A percentile compares a stretch with the other conserved stretches of the same genome.
phyloP scores from a whole-genome alignment of 2,888 invertebrate genomes.

The Bhutanitis thaidina region DNA sequence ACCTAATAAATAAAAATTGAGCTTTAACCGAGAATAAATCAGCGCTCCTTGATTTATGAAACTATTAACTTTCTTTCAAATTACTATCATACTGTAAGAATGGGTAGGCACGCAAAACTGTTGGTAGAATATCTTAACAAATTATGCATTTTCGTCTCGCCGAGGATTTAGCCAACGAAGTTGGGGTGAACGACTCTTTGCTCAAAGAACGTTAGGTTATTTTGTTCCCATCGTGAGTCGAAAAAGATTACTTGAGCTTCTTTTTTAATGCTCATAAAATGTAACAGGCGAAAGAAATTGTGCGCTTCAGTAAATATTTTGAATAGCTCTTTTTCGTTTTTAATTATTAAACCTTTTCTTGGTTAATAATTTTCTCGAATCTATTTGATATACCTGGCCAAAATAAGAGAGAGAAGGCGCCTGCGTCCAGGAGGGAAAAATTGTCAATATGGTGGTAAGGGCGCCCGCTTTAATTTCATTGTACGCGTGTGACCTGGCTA shows the following conservation, averaged over 20 bases:
- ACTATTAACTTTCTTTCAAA: background rate
- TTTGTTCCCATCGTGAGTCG: constrained; percentile 7
- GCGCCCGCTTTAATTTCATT: too few species aligned
- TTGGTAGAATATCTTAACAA: constrained; percentile 15
- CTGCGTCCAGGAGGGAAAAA: too few species aligned
- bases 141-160: constrained; percentile 14
- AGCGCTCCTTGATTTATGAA: background rate
- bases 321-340: too few species aligned
- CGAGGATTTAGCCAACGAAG: constrained; percentile 3
- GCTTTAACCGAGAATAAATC: background rate
- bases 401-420: too few species aligned
- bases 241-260: constrained; percentile 8
- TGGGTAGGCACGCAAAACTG: background rate
- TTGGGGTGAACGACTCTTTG: constrained; percentile 14
- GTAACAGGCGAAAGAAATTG: background rate
- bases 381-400: too few species aligned
- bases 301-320: too few species aligned
- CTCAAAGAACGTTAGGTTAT: constrained; percentile 14
- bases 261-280: constrained; percentile 8
- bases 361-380: too few species aligned
- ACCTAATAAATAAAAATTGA: too few species aligned
- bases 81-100: background rate
- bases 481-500: too few species aligned
- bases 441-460: too few species aligned
- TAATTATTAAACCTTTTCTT: too few species aligned